phyloP scores from a whole-genome alignment of 2,113 vertebrate species.

The Daubentonia madagascariensis region DNA sequence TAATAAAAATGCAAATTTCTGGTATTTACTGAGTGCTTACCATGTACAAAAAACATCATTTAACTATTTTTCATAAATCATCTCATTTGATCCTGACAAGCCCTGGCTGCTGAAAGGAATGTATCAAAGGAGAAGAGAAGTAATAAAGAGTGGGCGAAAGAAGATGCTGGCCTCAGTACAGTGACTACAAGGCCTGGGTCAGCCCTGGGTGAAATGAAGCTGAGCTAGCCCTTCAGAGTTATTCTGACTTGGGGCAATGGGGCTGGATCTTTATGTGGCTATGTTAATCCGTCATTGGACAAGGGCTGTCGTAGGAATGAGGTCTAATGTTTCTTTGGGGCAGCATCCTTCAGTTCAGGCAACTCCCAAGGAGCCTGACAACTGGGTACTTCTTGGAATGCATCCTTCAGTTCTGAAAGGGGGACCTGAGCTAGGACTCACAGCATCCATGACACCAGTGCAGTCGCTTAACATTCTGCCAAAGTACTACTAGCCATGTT shows the following conservation, averaged over 20 bases:
- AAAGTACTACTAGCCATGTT: not conserved
- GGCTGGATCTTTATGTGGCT: not conserved
- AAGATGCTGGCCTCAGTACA: not conserved
- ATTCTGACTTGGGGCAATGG: no score
- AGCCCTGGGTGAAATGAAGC: not conserved
- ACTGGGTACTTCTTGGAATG: not conserved
- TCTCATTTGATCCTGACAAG: not conserved
- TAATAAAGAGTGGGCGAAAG: not conserved
- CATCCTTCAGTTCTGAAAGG: not conserved
- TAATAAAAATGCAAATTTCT: not conserved
- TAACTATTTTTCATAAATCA: not conserved
- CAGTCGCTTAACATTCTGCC: not conserved
- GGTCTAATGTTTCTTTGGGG: not conserved
- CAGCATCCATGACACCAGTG: no score
- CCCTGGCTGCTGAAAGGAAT: not conserved
- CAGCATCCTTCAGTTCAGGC: not conserved
- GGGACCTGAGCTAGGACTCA: fast-evolving
- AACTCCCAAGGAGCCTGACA: not conserved
- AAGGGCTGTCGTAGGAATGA: not conserved
- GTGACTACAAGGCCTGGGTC: fast-evolving
- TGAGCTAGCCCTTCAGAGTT: not conserved
- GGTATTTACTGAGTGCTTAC: not conserved
- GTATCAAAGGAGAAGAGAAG: not conserved
- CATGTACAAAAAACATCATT: not conserved
- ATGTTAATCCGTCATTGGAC: not conserved